Evolutionary conservation across 2,113 vertebrate species (phyloP), one percentile per base, ranked within the genome.

Genomic region (Melanerpes aurifrons): DNA sequence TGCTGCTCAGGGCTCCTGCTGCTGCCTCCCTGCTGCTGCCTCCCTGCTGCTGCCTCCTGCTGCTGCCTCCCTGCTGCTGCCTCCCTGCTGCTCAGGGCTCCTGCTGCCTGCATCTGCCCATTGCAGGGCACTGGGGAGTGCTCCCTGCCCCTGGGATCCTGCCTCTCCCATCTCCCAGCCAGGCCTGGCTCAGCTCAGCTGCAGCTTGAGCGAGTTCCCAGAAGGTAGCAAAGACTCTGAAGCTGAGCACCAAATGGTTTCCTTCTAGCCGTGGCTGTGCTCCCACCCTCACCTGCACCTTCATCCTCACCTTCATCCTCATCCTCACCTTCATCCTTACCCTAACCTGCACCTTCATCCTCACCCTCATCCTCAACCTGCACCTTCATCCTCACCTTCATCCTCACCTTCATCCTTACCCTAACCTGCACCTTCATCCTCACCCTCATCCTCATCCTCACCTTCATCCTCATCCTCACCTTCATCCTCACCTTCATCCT

Each of bases 241-340:
- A 85, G 26, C 31, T 84, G 58, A 48, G 32, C 48, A n/a, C 25
- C 15, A n/a, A 5, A 35, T 10, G 9, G 15, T 47, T 40, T 67
- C 56, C 31, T 67, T 74, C 7, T 16, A 31, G 19, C 43, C 3
- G 0, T 12, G 24, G 37, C 4, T 68, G 28, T 1, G 1, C 7
- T 77, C 58, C 20, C 25, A 48, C 45, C 62, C 21, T 26, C 15
- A 43, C 43, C 20, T 21, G 21, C 48, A 50, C 11, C 48, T 21
- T 50, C 21, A 50, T 10, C 15, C 48, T 50, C 48, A 50, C 48
- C 22, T 6, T 53, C 50, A 53, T 12, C 12, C 6, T 24, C 50
- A 53, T 21, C 50, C 12, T 53, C 11, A 24, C 21, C 50, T 6
- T 50, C 21, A 53, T 11, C 21, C 22, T 53, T 11, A 53, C 7